phyloP scores from a whole-genome alignment of 2,888 invertebrate species.

The Ormia ochracea region DNA sequence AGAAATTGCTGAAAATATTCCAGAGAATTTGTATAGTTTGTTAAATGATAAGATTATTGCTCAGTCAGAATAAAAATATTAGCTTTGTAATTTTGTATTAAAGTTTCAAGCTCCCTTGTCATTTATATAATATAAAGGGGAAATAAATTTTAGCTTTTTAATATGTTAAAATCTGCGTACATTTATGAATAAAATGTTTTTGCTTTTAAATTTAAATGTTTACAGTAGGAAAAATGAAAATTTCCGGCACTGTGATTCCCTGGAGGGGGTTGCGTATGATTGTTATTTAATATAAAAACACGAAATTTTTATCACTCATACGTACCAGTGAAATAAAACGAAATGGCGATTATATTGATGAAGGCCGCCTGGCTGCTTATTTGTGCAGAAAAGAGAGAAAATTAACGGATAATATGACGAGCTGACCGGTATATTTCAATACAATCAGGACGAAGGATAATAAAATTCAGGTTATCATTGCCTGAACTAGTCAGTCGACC shows the following conservation, averaged over 20 bases:
- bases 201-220: no score
- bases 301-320: background rate
- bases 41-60: constrained; percentile 39
- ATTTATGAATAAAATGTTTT: no score
- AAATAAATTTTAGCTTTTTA: no score
- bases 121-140: no score
- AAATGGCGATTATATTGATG: background rate
- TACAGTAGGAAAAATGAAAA: no score
- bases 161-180: no score
- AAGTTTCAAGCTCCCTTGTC: background rate
- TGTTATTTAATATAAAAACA: background rate
- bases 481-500: no score
- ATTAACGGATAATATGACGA: no score
- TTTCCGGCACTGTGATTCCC: no score
- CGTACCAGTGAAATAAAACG: background rate
- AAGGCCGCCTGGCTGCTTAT: background rate
- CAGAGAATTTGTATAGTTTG: constrained; percentile 46
- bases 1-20: constrained; percentile 41
- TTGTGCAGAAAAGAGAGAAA: background rate
- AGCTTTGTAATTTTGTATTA: background rate
- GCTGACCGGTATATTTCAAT: no score
- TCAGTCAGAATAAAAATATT: background rate
- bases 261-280: background rate
- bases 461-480: no score
- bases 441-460: no score